Evolutionary conservation across 2,888 invertebrate genomes (phyloP), one percentile per base, ranked within the genome.

Genomic region (Eupithecia subumbrata): DNA sequence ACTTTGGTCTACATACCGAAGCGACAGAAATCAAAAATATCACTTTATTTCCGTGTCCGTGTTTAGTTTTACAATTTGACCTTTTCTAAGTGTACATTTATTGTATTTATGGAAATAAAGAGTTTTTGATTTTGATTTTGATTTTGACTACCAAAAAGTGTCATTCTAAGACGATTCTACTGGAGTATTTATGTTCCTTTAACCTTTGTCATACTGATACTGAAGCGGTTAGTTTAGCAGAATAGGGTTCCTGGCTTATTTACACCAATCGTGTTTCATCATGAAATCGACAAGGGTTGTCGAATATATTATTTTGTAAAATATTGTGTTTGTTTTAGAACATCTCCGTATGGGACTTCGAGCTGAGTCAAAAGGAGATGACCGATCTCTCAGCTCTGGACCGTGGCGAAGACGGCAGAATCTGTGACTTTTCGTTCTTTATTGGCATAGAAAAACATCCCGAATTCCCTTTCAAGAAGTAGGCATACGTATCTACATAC

Each of bases 281-380:
- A 16, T 48, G 18, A 18, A 7, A 48, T 18, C 18, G 18, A 48
- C 7, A 18, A 56, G 12, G 56, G 22, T 25, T 25, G 56, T 18
- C 16, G 16, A 34, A 64, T 18, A 37, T 37, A 4, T 37, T 37
- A 37, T 48, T 48, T 18, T 7, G 7, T 48, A 18, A 48, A 48
- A n/a, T 48, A n/a, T n/a, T 48, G 18, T 48, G 30, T 64, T 64
- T 18, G 30, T 69, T 73, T 25, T 88, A 95, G 91, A 98, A 98
- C 87, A 95, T 98, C 67, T 92, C 97, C 75, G 89, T 98, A 72
- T 97, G 97, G 88, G 96, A 97, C 89, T 98, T 98, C 87, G 89
- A 95, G 81, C 89, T 98, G 66, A 95, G 92, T 70, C 87, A 92
- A 0, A 91, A 93, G 2, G 97, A 98, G 85, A 95, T 97, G 91